Evolutionary conservation across 2,113 vertebrate genomes (phyloP), one percentile per base, ranked within the genome.

Genomic region (Verasper variegatus): DNA sequence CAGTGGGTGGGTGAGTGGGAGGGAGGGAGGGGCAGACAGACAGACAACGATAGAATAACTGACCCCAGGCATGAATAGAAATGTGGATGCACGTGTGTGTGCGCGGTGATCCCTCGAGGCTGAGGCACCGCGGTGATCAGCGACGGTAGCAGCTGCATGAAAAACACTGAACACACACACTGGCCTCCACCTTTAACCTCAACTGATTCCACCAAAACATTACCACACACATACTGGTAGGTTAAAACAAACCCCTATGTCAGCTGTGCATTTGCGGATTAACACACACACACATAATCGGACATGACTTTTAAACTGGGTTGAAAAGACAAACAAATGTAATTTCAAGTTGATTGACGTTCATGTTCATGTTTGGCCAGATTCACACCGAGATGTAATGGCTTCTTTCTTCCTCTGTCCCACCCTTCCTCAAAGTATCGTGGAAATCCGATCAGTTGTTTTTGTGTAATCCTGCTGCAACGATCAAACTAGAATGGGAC

Each of bases 161-260:
- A 74, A 75, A 75, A 78, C 61, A 75, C 35, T 62, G 68, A 67
- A 40, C 58, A 51, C 54, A 51, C 17, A 45, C 0, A 42, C 26
- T 59, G 58, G 21, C 26, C 45, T 24, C 59, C 20, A 55, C 49
- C 14, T 84, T 91, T 90, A 91, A 74, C 76, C 63, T 31, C 24
- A 59, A 20, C 26, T 67, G 26, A 64, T 58, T 66, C 55, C 35
- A 21, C 20, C 42, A 64, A 1, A 21, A 40, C 59, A 71, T 58
- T 26, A 49, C 1, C 42, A 68, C 66, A 68, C 8, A 23, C 11
- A 23, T 10, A 45, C 12, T 11, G 7, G 26, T 21, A 77, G 89
- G 95, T 94, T 93, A 93, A 92, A 93, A 92, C 47, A 66, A 0
- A 87, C 86, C 95, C 58, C 58, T 71, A 94, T 95, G 93, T 93